A percentile compares a stretch with the other conserved stretches of the same genome.
Evolutionary conservation across 1,140 invertebrate species (phyloP).

Genomic region (Anastrepha obliqua): DNA sequence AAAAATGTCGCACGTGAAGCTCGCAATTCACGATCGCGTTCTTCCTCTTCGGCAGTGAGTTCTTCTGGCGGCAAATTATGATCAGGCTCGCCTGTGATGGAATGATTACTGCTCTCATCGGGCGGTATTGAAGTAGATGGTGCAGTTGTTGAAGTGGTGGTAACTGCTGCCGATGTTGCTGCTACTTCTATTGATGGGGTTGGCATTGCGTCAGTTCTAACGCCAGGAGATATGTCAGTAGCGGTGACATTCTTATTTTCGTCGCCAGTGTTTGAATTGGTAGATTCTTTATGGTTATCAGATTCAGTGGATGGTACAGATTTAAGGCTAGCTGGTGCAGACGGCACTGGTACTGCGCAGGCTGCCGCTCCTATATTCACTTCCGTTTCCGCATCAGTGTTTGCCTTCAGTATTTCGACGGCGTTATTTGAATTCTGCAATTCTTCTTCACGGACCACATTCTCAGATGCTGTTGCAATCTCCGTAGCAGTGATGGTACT

Average conservation of each 20-base stretch:
- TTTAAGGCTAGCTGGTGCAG: too few relatives aligned
- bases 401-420: not conserved
- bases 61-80: constrained; percentile 33
- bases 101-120: constrained; percentile 45
- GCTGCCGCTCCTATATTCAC: too few relatives aligned
- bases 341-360: too few relatives aligned
- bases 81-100: constrained; percentile 17
- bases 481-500: too few relatives aligned
- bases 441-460: not conserved
- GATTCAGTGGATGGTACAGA: too few relatives aligned
- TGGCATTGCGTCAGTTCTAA: not conserved
- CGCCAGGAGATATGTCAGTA: not conserved
- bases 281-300: too few relatives aligned
- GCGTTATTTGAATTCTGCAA: not conserved
- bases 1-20: constrained; percentile 63
- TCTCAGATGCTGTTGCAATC: too few relatives aligned
- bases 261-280: not conserved
- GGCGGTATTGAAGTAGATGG: not conserved
- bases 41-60: constrained; percentile 60
- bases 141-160: not conserved
- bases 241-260: not conserved
- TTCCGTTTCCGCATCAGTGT: not conserved
- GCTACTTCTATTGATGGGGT: not conserved
- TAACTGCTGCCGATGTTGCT: not conserved
- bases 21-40: constrained; percentile 62